Evolutionary conservation across 2,797 vertebrate genomes (phyloP).

Genomic region (Vireo griseus): DNA sequence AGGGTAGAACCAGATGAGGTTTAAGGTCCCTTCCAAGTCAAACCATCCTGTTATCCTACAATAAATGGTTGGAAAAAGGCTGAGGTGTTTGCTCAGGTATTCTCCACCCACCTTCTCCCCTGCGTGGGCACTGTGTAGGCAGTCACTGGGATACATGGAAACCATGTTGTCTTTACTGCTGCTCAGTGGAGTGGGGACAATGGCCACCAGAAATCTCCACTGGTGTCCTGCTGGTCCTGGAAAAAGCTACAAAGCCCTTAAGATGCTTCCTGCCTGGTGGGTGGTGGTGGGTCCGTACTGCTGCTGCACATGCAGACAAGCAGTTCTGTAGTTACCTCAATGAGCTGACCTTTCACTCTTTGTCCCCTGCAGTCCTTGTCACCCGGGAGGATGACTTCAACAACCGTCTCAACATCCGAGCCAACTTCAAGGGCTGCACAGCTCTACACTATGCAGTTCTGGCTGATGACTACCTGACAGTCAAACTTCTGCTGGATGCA

Average conservation of each 20-base stretch:
- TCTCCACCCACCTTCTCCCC: neutral
- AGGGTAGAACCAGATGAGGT: neutral
- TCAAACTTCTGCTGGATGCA: slow-evolving; percentile 83
- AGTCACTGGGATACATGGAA: too few relatives aligned
- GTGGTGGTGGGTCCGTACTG: neutral
- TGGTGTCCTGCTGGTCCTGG: too few relatives aligned
- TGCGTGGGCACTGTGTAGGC: too few relatives aligned
- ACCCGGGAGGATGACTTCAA: slow-evolving; percentile 95
- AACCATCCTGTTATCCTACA: neutral
- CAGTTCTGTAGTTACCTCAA: rapidly evolving
- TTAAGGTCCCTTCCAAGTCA: neutral
- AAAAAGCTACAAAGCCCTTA: neutral
- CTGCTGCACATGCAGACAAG: rapidly evolving
- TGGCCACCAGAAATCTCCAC: neutral
- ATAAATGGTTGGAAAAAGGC: neutral
- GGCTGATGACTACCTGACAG: slow-evolving; percentile 81
- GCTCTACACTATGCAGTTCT: slow-evolving; percentile 92
- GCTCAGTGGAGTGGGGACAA: neutral
- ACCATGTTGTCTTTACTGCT: neutral
- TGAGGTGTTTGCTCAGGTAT: neutral
- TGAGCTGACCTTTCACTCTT: neutral
- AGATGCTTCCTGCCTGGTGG: neutral
- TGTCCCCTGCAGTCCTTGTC: slow-evolving; percentile 81
- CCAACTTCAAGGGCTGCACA: slow-evolving; percentile 89
- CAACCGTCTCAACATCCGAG: slow-evolving; percentile 88